Percentiles rank a stretch among this genome's conserved stretches.
phyloP scores from a whole-genome alignment of 2,113 vertebrate genomes.

The Mastomys natalensis region DNA sequence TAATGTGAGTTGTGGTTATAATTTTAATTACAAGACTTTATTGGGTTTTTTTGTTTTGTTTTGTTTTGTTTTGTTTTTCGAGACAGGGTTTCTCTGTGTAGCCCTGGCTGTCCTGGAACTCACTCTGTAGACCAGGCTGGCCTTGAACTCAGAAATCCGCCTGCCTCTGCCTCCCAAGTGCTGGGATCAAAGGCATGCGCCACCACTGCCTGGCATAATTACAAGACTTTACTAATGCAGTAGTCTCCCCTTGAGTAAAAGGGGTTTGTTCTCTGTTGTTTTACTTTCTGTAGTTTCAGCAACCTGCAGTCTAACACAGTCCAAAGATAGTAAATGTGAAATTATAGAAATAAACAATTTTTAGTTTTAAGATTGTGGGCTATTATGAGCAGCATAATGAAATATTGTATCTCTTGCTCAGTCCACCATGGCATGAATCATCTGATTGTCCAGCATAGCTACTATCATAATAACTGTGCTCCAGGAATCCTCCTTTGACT shows the following conservation, averaged over 20 bases:
- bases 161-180: too few relatives aligned
- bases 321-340: not conserved
- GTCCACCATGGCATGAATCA: not conserved
- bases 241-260: not conserved
- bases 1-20: not conserved
- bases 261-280: not conserved
- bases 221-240: conserved; percentile 5
- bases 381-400: not conserved
- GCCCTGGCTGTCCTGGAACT: too few relatives aligned
- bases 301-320: not conserved
- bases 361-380: not conserved
- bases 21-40: conserved; percentile 35
- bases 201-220: not conserved
- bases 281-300: not conserved
- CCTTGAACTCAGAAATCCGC: too few relatives aligned
- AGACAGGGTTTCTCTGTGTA: too few relatives aligned
- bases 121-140: too few relatives aligned
- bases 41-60: too few relatives aligned
- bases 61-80: too few relatives aligned
- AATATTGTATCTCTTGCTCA: not conserved
- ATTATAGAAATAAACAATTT: not conserved
- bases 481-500: not conserved
- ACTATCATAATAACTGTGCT: not conserved
- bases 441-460: not conserved
- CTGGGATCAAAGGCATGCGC: too few relatives aligned